Conservation (phyloP, 2,797 vertebrate species). For the Sciurus vulgaris region DNA sequence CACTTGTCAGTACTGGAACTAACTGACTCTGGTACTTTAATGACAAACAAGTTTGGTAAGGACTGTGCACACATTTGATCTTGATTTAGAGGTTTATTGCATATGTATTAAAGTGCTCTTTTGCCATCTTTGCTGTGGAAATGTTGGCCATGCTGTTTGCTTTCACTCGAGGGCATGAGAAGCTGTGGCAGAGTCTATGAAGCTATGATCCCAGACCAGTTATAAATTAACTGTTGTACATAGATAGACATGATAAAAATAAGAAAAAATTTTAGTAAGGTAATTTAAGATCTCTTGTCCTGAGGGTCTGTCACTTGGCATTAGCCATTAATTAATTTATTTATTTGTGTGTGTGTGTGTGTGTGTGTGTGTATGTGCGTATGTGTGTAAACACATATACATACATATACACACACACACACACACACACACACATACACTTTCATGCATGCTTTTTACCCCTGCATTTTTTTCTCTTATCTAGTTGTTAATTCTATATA, state of each 20-base stretch:
- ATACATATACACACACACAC: too few species aligned
- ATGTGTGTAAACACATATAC: too few species aligned
- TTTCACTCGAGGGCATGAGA: neutral
- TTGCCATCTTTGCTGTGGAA: neutral
- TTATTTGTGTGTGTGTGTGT: neutral
- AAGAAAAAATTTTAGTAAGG: neutral
- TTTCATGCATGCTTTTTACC: too few species aligned
- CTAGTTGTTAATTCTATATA: too few species aligned
- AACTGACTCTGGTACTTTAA: slow-evolving; percentile 90
- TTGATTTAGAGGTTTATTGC: neutral
- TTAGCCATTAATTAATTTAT: neutral
- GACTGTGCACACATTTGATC: neutral
- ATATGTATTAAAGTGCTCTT: neutral
- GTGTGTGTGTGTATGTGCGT: neutral
- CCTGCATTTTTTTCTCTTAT: neutral
- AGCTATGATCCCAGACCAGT: neutral
- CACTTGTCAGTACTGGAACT: slow-evolving; percentile 95
- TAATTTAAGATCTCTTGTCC: neutral
- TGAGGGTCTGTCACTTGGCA: neutral
- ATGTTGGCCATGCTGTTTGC: neutral
- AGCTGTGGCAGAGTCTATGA: neutral
- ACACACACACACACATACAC: too few species aligned
- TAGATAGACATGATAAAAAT: neutral
- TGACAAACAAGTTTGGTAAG: slow-evolving; percentile 91
- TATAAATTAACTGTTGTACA: neutral